Conservation (phyloP, 2,113 vertebrate genomes). For the Hypocryptadius cinnamomeus region DNA sequence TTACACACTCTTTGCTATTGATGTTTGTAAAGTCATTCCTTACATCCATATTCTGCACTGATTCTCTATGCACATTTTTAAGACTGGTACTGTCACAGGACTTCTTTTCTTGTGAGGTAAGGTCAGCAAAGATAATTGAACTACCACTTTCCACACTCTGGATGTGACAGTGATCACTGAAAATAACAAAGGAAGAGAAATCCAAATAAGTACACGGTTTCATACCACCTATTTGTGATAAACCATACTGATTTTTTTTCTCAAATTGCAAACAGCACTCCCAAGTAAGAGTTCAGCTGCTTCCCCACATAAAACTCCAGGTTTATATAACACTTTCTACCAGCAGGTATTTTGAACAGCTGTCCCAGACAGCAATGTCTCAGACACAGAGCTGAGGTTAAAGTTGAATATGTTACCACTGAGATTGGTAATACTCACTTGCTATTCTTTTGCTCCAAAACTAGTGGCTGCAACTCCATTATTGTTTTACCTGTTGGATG, state of each 20-base stretch:
- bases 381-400: background rate
- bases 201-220: background rate
- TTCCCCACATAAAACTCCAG: background rate
- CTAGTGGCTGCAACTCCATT: slow-evolving; percentile 53
- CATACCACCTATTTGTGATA: background rate
- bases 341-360: background rate
- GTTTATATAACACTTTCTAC: background rate
- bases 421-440: slow-evolving; percentile 46
- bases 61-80: background rate
- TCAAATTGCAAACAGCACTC: background rate
- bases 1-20: background rate
- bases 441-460: background rate
- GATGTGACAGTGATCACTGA: slow-evolving; percentile 12
- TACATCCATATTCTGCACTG: slow-evolving; percentile 13
- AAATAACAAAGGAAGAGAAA: background rate
- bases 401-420: background rate
- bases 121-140: slow-evolving; percentile 85
- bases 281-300: background rate
- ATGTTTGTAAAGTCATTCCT: background rate
- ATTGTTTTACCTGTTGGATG: slow-evolving; percentile 29
- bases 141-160: slow-evolving; percentile 66
- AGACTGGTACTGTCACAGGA: background rate
- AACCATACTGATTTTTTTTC: background rate
- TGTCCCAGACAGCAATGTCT: background rate
- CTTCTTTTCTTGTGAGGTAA: slow-evolving; percentile 43